These are phyloP conservation scores for Grus americana DNA, from an alignment of 2,113 vertebrate species.

Conservation along the genomic window DNA sequence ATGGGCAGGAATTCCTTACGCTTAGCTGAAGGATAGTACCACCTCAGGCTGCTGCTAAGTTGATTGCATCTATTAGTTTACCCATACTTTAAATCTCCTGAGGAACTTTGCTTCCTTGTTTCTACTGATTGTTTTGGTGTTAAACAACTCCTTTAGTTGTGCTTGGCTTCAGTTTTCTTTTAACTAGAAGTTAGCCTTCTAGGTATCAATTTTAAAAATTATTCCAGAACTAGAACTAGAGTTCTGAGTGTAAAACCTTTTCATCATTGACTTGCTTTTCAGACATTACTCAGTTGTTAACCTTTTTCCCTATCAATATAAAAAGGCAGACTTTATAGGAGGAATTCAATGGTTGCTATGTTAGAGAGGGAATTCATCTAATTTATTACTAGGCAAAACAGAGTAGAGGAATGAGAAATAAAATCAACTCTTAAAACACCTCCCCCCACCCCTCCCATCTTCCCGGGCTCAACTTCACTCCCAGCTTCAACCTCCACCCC, in stretches of 20 bases:
- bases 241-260: neutral
- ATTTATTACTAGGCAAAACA: no score
- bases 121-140: neutral
- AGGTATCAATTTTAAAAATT: neutral
- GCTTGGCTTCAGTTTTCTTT: neutral
- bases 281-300: neutral
- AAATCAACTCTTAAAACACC: no score
- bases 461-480: no score
- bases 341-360: neutral
- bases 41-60: neutral
- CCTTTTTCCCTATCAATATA: neutral
- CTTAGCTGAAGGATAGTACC: neutral
- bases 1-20: neutral
- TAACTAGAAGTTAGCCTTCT: neutral
- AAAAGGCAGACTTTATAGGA: neutral
- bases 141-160: neutral
- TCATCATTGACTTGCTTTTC: neutral
- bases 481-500: no score
- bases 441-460: no score
- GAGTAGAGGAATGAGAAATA: no score
- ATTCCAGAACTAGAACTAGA: neutral
- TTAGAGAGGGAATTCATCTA: neutral
- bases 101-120: neutral
- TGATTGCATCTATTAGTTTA: neutral
- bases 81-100: neutral